Conservation (phyloP, 2,888 invertebrate species). For the Mythimna impura region DNA sequence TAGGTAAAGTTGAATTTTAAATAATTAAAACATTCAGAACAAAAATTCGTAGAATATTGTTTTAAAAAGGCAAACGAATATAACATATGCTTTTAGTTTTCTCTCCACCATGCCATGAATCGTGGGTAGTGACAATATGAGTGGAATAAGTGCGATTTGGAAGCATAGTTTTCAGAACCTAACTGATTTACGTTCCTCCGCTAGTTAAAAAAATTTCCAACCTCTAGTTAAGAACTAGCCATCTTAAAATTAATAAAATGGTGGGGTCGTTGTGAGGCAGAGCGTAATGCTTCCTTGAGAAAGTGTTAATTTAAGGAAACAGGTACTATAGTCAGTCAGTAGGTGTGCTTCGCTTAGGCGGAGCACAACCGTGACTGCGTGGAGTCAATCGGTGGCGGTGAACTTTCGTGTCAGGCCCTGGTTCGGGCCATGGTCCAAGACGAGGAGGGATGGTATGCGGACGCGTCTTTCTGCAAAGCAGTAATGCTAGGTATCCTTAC, state of each 20-base stretch:
- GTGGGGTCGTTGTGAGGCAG: neutral
- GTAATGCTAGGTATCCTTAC: too few species aligned
- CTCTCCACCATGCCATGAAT: neutral
- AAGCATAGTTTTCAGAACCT: slow-evolving; percentile 20
- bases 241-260: slow-evolving; percentile 1
- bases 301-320: neutral
- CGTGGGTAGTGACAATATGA: slow-evolving; percentile 12
- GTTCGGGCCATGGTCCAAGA: too few species aligned
- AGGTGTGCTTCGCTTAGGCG: too few species aligned
- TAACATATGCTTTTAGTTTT: slow-evolving; percentile 17
- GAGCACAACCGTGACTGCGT: too few species aligned
- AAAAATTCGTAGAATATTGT: neutral
- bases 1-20: neutral
- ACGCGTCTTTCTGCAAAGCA: too few species aligned
- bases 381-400: too few species aligned
- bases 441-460: too few species aligned
- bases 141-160: neutral
- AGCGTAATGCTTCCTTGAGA: neutral
- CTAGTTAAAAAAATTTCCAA: slow-evolving; percentile 8
- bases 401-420: too few species aligned
- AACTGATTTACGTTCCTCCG: slow-evolving; percentile 1
- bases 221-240: neutral
- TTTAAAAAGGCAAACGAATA: slow-evolving; percentile 3
- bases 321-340: neutral
- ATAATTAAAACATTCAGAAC: slow-evolving; percentile 2